A percentile compares a stretch with the other conserved stretches of the same genome.
Evolutionary conservation across 1,140 invertebrate species (phyloP).

Genomic region (Argopecten irradians): DNA sequence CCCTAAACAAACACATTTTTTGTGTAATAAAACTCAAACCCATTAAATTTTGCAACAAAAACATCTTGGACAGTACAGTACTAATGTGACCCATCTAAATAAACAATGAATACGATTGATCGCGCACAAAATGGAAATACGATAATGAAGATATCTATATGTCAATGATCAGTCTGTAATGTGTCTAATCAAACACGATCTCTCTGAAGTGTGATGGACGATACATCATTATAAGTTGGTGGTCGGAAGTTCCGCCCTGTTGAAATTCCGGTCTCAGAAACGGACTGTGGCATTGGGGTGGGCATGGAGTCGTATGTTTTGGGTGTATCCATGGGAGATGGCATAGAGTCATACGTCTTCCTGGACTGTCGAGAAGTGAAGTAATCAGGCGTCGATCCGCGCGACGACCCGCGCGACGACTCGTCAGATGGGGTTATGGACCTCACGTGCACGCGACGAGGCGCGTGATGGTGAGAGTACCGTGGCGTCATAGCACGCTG

Average conservation of each 20-base stretch:
- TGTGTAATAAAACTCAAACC: no score
- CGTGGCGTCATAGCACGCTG: neutral
- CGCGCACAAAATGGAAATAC: neutral
- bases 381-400: neutral
- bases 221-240: neutral
- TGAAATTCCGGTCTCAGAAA: neutral
- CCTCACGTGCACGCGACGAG: neutral
- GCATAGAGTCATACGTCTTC: conserved; percentile 15
- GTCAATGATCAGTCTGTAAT: neutral
- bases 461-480: neutral
- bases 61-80: no score
- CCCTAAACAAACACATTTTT: no score
- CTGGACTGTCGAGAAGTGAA: neutral
- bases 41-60: no score
- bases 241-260: neutral
- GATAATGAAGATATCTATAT: neutral
- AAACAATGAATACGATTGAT: no score
- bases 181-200: neutral
- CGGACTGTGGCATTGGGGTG: neutral
- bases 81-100: no score
- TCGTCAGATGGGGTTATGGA: neutral
- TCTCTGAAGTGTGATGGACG: neutral
- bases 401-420: neutral
- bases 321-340: neutral
- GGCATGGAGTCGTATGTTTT: conserved; percentile 14